phyloP scores from a whole-genome alignment of 2,113 vertebrate species.

The Daubentonia madagascariensis region DNA sequence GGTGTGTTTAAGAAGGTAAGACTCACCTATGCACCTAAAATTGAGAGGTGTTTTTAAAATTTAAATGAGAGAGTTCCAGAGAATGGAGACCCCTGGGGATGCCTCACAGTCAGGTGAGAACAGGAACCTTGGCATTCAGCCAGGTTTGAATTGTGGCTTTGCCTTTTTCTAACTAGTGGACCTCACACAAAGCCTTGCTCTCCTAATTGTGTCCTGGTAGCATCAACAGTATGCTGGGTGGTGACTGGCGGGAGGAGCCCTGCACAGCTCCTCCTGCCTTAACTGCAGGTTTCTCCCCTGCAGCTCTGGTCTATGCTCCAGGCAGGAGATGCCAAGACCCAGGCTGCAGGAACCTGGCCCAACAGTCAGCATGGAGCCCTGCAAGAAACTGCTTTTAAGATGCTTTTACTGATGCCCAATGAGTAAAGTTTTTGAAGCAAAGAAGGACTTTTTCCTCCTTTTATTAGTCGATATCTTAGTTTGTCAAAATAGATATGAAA shows the following conservation, averaged over 20 bases:
- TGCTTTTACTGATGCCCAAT: background rate
- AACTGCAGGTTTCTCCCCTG: accelerated
- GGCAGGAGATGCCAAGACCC: background rate
- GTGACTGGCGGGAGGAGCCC: background rate
- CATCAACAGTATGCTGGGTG: no score
- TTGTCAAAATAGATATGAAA: background rate
- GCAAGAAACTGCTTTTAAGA: background rate
- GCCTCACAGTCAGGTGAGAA: background rate
- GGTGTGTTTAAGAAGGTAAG: background rate
- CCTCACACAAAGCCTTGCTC: background rate
- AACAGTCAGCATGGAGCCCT: background rate
- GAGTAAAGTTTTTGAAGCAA: background rate
- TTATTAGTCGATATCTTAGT: background rate
- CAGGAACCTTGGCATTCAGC: background rate
- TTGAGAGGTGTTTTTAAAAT: background rate
- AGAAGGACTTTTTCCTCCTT: background rate
- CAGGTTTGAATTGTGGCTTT: background rate
- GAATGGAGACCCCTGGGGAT: background rate
- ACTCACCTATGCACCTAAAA: background rate
- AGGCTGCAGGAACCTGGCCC: background rate
- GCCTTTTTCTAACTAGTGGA: background rate
- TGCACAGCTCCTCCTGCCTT: background rate
- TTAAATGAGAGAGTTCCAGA: background rate
- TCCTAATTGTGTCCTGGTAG: background rate
- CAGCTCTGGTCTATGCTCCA: background rate